Base-by-base conservation (phyloP, 1,140 invertebrate species). In the Sarcophaga peregrina region DNA sequence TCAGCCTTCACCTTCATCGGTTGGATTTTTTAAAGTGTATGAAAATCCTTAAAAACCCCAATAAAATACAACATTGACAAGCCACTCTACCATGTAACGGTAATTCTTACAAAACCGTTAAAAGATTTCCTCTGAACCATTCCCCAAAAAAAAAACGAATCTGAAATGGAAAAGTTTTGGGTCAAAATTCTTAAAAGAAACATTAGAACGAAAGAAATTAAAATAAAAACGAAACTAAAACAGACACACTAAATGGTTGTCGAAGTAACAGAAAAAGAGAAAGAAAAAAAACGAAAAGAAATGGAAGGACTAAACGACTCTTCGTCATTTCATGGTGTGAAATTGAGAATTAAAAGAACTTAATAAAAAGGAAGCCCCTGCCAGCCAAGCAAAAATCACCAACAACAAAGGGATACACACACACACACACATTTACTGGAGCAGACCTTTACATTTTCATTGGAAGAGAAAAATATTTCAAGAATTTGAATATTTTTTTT, bases 331-430 rank as follows among this genome's bases (percentile, higher is more conserved):
- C 75, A 86, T 86, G 87, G 87, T 87, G 87, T 87, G 86, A 88
- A 88, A 88, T 88, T 87, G 87, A 83, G 85, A 88, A 88, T 88
- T 88, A 88, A 88, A 87, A 86, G 86, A 85, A 89, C 87, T 87
- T 88, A 87, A 50, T 74, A 68, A 58, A 58, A 58, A n/a, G 54
- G 54, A 58, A 37, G 25, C 25, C 25, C 25, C 25, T 25, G 58
- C 37, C 9, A 74, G 37, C 46, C 37, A 11, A 73, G 25, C 17
- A 6, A 48, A 47, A 15, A n/a, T n/a, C 15, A 76, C 8, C 7
- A 72, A 25, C 9, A 46, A 78, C 17, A 78, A 78, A 48, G 74
- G 74, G 46, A 76, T 15, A 78, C 48, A 17, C 25, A 37, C 25
- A 37, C 1, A 37, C 11, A 5, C 11, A 50, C 13, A 47, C n/a